phyloP scores from a whole-genome alignment of 1,140 invertebrate species.

The Matsumurasca onukii region DNA sequence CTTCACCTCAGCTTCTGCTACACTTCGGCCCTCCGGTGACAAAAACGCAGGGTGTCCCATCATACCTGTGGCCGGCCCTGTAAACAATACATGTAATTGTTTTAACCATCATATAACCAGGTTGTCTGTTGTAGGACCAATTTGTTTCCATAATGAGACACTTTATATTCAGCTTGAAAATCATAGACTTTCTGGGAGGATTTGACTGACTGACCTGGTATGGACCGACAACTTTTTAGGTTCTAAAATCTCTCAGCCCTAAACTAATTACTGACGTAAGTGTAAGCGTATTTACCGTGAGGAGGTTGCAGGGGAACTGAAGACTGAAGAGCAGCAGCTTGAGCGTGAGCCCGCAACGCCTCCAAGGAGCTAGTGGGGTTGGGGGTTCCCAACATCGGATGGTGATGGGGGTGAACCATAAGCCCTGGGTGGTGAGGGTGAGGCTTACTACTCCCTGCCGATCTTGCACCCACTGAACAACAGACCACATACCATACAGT shows the following conservation, averaged over 20 bases:
- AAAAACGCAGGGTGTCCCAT: slow-evolving; percentile 48
- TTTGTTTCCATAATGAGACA: too few relatives aligned
- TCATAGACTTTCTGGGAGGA: too few relatives aligned
- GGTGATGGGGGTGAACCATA: slow-evolving; percentile 45
- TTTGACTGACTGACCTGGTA: too few relatives aligned
- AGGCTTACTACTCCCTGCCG: slow-evolving; percentile 40
- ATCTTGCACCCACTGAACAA: neutral
- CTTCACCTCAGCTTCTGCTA: slow-evolving; percentile 31
- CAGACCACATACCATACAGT: too few relatives aligned
- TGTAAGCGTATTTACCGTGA: too few relatives aligned
- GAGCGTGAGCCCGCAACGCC: slow-evolving; percentile 58
- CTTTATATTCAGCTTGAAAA: too few relatives aligned
- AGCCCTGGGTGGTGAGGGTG: slow-evolving; percentile 47
- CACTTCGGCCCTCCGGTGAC: slow-evolving; percentile 18
- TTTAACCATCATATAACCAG: too few relatives aligned
- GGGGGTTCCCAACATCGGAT: slow-evolving; percentile 37
- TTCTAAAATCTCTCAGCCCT: too few relatives aligned
- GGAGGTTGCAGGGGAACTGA: neutral
- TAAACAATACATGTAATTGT: too few relatives aligned
- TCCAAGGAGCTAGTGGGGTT: slow-evolving; percentile 51
- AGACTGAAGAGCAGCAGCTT: slow-evolving; percentile 52
- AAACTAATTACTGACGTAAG: too few relatives aligned
- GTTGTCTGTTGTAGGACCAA: too few relatives aligned
- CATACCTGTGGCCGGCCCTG: slow-evolving; percentile 42
- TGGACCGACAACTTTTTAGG: too few relatives aligned